Conservation (phyloP, 1,140 invertebrate genomes). For the Glossosoma conforme region DNA sequence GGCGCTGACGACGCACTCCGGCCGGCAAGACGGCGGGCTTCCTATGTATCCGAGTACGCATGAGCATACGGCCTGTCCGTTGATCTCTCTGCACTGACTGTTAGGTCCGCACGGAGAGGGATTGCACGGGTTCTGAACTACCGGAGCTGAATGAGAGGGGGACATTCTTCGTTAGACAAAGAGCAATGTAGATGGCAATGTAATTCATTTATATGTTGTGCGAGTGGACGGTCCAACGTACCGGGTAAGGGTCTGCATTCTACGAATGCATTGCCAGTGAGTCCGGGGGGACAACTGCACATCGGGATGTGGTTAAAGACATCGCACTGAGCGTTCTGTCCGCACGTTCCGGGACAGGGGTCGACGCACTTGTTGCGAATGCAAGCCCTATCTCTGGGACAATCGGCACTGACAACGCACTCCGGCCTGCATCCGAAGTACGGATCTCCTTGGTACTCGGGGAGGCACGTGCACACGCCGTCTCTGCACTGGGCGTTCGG, state of each 20-base stretch:
- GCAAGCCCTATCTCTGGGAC: conserved; percentile 61
- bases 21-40: conserved; percentile 57
- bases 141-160: conserved; percentile 21
- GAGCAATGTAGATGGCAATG: too few relatives aligned
- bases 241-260: conserved; percentile 50
- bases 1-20: conserved; percentile 58
- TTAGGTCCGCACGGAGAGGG: conserved; percentile 61
- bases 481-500: conserved; percentile 56
- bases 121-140: conserved; percentile 48
- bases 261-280: conserved; percentile 59
- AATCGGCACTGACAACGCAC: conserved; percentile 65
- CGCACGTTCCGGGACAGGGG: conserved; percentile 68
- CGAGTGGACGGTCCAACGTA: conserved; percentile 33
- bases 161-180: not conserved
- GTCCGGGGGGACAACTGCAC: conserved; percentile 59
- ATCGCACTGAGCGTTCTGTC: conserved; percentile 56
- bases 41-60: conserved; percentile 60
- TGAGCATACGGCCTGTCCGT: conserved; percentile 54
- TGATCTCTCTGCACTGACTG: conserved; percentile 56
- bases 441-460: conserved; percentile 61
- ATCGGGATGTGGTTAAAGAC: conserved; percentile 64
- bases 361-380: conserved; percentile 67
- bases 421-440: conserved; percentile 59
- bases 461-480: conserved; percentile 60
- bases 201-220: too few relatives aligned